Percentiles rank a stretch among this genome's conserved stretches.
Evolutionary conservation across 2,113 vertebrate genomes (phyloP).

Genomic region (Mesembrinibis cayennensis): DNA sequence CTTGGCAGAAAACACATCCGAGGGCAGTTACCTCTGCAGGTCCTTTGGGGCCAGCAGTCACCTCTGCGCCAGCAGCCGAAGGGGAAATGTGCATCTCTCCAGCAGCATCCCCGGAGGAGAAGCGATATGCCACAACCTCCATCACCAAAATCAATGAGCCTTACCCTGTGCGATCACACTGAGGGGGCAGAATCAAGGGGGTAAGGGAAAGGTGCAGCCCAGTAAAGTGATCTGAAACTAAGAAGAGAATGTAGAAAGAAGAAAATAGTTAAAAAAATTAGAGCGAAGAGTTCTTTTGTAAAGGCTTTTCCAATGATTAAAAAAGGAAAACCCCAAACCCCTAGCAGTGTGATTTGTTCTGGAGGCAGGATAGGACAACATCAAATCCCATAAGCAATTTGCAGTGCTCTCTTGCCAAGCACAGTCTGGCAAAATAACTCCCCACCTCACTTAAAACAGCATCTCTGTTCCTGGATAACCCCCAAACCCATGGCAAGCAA

Average conservation of each 20-base stretch:
- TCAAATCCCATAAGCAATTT: not conserved
- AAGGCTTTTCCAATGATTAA: not conserved
- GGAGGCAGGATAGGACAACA: not conserved
- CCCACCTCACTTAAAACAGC: not conserved
- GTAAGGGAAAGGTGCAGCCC: not conserved
- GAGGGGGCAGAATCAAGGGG: not conserved
- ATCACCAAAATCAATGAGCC: not conserved
- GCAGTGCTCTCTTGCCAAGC: not conserved
- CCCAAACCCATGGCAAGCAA: not conserved
- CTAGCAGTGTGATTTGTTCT: not conserved
- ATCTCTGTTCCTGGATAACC: slow-evolving; percentile 39
- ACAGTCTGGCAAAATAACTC: not conserved
- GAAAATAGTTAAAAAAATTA: not conserved
- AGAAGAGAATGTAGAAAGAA: not conserved
- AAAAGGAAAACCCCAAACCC: not conserved
- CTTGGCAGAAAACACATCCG: not conserved
- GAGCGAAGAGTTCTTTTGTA: not conserved
- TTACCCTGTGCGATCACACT: accelerated
- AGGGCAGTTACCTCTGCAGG: not conserved
- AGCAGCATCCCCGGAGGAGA: not conserved
- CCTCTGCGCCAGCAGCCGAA: not conserved
- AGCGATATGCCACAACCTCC: accelerated
- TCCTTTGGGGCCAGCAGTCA: not conserved
- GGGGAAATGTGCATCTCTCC: not conserved
- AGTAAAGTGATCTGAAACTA: not conserved